Percentiles rank a stretch among this genome's conserved stretches.
These are phyloP conservation scores for Odontamblyopus lacepedii DNA, from an alignment of 2,797 vertebrate genomes.

Conservation along the genomic window DNA sequence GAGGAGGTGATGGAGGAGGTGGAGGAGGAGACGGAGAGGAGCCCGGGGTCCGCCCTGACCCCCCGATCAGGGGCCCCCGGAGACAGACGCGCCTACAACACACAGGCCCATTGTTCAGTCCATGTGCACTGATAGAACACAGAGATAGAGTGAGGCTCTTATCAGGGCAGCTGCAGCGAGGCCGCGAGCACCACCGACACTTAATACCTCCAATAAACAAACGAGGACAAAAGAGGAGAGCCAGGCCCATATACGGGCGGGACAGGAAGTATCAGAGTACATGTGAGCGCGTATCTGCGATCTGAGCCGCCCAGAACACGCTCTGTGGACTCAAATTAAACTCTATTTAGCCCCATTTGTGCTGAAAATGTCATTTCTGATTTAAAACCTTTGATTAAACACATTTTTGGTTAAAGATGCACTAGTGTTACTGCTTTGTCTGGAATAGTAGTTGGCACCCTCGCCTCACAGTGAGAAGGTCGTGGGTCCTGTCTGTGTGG, in stretches of 20 bases:
- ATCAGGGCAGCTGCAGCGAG: neutral
- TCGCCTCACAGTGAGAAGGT: too few species aligned
- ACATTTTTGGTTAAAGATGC: too few species aligned
- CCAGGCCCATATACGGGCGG: neutral
- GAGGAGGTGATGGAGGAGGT: constrained; percentile 84
- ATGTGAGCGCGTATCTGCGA: neutral
- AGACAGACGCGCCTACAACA: constrained; percentile 84
- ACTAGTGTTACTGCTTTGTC: too few species aligned
- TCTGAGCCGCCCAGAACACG: neutral
- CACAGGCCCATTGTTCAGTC: constrained; percentile 3
- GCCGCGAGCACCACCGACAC: neutral
- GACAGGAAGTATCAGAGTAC: neutral
- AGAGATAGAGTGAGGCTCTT: neutral
- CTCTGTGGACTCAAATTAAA: neutral
- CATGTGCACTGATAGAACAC: neutral
- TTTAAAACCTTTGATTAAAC: too few species aligned
- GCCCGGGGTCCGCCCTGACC: constrained; percentile 86
- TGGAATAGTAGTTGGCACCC: too few species aligned
- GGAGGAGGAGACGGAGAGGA: constrained; percentile 88
- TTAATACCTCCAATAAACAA: neutral
- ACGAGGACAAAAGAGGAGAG: neutral
- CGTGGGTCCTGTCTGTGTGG: too few species aligned
- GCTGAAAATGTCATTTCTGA: neutral
- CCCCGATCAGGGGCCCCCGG: constrained; percentile 86
- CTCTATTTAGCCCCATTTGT: too few species aligned